Conservation (phyloP, 1,140 invertebrate genomes). For the Fopius arisanus region DNA sequence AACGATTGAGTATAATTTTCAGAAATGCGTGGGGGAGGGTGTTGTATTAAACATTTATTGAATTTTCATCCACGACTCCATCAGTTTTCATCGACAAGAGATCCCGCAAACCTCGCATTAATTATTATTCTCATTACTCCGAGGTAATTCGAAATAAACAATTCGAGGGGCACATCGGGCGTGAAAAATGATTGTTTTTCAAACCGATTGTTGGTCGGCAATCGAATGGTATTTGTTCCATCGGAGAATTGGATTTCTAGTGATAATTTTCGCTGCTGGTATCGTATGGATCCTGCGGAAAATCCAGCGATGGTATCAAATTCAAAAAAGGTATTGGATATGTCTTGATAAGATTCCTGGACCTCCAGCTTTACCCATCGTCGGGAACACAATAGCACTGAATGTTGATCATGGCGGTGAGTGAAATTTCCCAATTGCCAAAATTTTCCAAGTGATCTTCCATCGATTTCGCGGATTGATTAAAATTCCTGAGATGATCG, state of each 20-base stretch:
- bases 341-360: slow-evolving; percentile 67
- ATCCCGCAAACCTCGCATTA: neutral
- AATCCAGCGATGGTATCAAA: slow-evolving; percentile 52
- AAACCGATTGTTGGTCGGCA: slow-evolving; percentile 40
- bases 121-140: neutral
- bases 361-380: slow-evolving; percentile 66
- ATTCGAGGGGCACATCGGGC: too few relatives aligned
- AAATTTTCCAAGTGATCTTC: too few relatives aligned
- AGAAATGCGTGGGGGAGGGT: too few relatives aligned
- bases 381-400: neutral
- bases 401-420: slow-evolving; percentile 8
- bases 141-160: too few relatives aligned
- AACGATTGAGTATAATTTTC: too few relatives aligned
- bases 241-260: slow-evolving; percentile 19
- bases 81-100: too few relatives aligned
- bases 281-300: slow-evolving; percentile 21
- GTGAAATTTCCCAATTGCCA: neutral
- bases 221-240: slow-evolving; percentile 1
- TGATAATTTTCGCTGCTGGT: slow-evolving; percentile 21
- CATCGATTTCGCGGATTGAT: too few relatives aligned
- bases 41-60: too few relatives aligned
- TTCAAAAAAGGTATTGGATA: slow-evolving; percentile 54
- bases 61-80: too few relatives aligned
- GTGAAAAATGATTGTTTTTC: slow-evolving; percentile 28
- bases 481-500: too few relatives aligned